These are phyloP conservation scores for Drosophila saltans DNA, from an alignment of 1,140 invertebrate species.

Conservation along the genomic window DNA sequence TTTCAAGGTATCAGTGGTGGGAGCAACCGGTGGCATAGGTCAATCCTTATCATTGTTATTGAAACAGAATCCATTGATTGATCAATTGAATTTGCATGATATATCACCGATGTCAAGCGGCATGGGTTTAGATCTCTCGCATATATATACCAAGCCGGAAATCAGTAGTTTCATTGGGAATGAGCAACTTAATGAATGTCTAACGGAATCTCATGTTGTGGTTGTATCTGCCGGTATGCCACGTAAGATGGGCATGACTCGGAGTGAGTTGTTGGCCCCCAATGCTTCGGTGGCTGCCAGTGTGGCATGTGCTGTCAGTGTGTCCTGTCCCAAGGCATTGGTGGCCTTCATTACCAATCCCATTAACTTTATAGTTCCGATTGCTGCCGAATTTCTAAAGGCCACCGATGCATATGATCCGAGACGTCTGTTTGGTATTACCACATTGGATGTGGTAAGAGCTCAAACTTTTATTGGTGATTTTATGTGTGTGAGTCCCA, in stretches of 20 bases:
- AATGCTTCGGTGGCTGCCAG: conserved; percentile 97
- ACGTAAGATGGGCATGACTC: conserved; percentile 95
- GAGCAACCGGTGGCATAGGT: conserved; percentile 97
- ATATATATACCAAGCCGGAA: conserved; percentile 94
- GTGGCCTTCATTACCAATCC: conserved; percentile 98
- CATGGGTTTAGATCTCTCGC: conserved; percentile 98
- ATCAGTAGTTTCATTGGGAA: conserved; percentile 90
- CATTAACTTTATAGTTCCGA: conserved; percentile 98
- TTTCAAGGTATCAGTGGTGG: conserved; percentile 92
- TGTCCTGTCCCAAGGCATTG: conserved; percentile 94
- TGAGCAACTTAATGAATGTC: conserved; percentile 87
- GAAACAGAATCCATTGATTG: conserved; percentile 92
- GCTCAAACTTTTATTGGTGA: conserved; percentile 97
- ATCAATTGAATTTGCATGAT: conserved; percentile 94
- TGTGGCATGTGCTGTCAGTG: conserved; percentile 89
- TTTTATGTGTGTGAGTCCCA: conserved; percentile 90
- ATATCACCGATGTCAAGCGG: conserved; percentile 96
- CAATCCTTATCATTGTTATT: conserved; percentile 96
- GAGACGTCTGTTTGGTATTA: conserved; percentile 95
- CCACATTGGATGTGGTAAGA: conserved; percentile 96
- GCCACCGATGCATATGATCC: conserved; percentile 93
- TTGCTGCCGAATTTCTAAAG: conserved; percentile 95
- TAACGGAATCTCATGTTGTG: conserved; percentile 90
- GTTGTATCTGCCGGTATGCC: conserved; percentile 98
- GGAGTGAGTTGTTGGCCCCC: conserved; percentile 98